Percentiles rank a stretch among this genome's conserved stretches.
phyloP scores from a whole-genome alignment of 2,797 vertebrate species.

The Arremon aurantiirostris region DNA sequence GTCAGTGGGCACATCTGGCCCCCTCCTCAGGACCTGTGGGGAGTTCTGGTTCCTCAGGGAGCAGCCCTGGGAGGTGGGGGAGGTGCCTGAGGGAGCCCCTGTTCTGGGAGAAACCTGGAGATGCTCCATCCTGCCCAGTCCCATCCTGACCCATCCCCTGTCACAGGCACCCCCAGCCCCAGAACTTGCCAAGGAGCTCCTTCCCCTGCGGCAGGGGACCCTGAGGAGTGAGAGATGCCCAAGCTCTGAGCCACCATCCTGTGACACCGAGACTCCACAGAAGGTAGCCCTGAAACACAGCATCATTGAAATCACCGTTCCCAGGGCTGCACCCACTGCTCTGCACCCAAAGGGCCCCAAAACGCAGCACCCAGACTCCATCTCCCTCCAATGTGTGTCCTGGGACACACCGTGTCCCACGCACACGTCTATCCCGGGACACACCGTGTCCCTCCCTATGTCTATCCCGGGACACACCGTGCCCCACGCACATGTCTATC shows the following conservation, averaged over 20 bases:
- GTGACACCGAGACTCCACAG: neutral
- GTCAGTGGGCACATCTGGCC: neutral
- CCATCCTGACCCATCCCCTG: neutral
- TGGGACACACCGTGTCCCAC: neutral
- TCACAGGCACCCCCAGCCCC: neutral
- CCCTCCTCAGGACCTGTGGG: neutral
- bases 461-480: too few relatives aligned
- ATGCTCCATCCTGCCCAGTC: neutral
- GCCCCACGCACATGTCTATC: too few relatives aligned
- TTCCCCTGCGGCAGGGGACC: neutral
- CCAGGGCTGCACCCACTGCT: neutral
- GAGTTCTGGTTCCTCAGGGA: neutral
- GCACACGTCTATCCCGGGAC: neutral
- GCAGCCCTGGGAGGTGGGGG: neutral
- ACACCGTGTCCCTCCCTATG: neutral
- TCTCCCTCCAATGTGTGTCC: fast-evolving
- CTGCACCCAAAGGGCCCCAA: neutral
- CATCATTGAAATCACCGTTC: neutral
- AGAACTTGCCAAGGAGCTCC: neutral
- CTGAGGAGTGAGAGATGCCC: neutral
- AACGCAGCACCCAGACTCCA: neutral
- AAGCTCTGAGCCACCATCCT: neutral
- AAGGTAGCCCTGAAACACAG: neutral
- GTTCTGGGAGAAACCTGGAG: neutral
- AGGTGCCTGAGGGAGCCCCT: neutral